Conservation (phyloP, 2,888 invertebrate genomes). For the Cybosia mesomella region DNA sequence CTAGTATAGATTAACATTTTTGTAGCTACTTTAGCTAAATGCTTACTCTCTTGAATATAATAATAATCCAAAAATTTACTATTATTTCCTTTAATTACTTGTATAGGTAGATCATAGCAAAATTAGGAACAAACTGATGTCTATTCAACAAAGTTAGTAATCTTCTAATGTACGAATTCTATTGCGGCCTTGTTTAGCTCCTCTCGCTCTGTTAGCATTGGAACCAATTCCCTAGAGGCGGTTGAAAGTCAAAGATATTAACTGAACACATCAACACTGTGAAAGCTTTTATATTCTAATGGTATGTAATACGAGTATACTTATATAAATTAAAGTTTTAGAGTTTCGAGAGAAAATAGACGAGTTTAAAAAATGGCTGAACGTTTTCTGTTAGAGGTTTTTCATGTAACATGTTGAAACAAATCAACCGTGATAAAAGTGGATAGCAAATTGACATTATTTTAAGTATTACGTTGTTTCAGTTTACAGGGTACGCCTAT, state of each 20-base stretch:
- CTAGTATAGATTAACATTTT: too few relatives aligned
- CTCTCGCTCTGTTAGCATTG: conserved; percentile 27
- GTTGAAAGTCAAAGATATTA: conserved; percentile 58
- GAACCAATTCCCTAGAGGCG: conserved; percentile 15
- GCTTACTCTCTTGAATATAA: too few relatives aligned
- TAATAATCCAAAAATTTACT: too few relatives aligned
- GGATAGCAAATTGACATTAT: too few relatives aligned
- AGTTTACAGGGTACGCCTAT: too few relatives aligned
- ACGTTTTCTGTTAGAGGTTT: not conserved
- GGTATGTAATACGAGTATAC: conserved; percentile 46
- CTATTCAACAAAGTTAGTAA: conserved; percentile 1
- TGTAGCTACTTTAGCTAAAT: too few relatives aligned
- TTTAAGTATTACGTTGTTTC: too few relatives aligned
- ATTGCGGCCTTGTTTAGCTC: conserved; percentile 13
- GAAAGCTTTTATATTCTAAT: conserved; percentile 56
- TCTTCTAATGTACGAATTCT: not conserved
- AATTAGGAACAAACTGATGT: conserved; percentile 6
- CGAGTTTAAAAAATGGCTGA: conserved; percentile 7
- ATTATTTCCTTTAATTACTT: too few relatives aligned
- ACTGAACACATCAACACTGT: conserved; percentile 51
- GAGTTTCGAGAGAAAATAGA: conserved; percentile 10
- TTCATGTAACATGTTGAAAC: not conserved
- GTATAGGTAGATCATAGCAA: too few relatives aligned
- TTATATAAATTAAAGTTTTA: conserved; percentile 38
- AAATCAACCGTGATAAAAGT: not conserved